phyloP scores from a whole-genome alignment of 1,140 invertebrate genomes.

The Cotesia glomerata region DNA sequence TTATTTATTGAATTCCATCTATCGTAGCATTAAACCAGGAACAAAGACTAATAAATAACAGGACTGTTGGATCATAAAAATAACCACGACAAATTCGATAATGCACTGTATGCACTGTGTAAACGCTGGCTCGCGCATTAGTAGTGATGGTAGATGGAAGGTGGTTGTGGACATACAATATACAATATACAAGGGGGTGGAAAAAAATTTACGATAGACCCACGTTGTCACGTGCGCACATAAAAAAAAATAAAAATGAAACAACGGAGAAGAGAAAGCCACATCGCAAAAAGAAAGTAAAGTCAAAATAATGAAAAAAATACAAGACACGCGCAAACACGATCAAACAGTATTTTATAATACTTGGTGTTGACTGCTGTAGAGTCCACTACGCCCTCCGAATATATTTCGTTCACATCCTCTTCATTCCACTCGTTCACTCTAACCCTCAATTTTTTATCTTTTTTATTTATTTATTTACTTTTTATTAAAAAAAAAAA shows the following conservation, averaged over 20 bases:
- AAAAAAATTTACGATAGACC: constrained; percentile 6
- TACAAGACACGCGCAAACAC: constrained; percentile 2
- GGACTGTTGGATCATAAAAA: constrained; percentile 5
- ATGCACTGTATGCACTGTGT: constrained; percentile 3
- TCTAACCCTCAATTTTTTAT: not conserved
- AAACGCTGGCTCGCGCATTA: not conserved
- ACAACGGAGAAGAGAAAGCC: too few relatives aligned
- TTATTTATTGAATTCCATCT: not conserved
- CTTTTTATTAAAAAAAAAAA: not conserved
- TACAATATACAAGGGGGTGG: not conserved
- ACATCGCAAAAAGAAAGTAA: too few relatives aligned
- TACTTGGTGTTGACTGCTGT: not conserved
- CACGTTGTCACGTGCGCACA: not conserved
- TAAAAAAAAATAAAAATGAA: not conserved
- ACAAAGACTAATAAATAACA: not conserved
- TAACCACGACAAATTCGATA: constrained; percentile 9
- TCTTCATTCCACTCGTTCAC: not conserved
- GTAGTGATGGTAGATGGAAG: too few relatives aligned
- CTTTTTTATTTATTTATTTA: not conserved
- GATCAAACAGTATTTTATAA: constrained; percentile 8
- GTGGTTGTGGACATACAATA: too few relatives aligned
- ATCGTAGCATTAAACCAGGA: not conserved
- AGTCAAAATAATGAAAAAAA: not conserved
- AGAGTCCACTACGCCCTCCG: not conserved
- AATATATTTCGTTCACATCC: not conserved